These are phyloP conservation scores for Drosophila prosaltans DNA, from an alignment of 1,140 invertebrate genomes.

Conservation along the genomic window DNA sequence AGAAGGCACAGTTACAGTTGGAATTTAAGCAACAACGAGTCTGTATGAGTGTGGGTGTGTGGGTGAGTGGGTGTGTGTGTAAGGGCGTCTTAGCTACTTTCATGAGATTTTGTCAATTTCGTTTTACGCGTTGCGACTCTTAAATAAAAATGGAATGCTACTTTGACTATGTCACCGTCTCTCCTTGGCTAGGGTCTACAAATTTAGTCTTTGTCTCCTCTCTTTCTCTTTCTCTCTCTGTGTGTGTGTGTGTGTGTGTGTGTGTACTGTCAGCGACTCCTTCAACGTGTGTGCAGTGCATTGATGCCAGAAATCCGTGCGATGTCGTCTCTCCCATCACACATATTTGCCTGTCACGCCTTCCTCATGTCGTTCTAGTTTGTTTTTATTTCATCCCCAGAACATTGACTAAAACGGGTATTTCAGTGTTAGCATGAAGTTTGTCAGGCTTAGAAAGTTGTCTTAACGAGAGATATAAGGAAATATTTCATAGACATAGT, in stretches of 20 bases:
- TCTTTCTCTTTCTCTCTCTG: not conserved
- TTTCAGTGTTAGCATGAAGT: not conserved
- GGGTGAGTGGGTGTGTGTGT: too few species aligned
- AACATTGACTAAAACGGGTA: constrained; percentile 24
- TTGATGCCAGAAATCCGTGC: constrained; percentile 69
- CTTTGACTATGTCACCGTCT: constrained; percentile 7
- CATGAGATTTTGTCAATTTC: constrained; percentile 73
- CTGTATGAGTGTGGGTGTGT: too few species aligned
- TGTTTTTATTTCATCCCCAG: constrained; percentile 5
- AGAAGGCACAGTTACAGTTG: constrained; percentile 58
- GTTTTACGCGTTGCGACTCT: constrained; percentile 64
- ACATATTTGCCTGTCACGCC: constrained; percentile 60
- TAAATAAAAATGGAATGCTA: constrained; percentile 56
- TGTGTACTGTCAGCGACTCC: not conserved
- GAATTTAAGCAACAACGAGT: constrained; percentile 52
- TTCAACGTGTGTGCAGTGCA: constrained; percentile 42
- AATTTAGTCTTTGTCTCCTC: not conserved
- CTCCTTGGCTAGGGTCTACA: too few species aligned
- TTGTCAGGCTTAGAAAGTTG: not conserved
- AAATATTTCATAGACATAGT: too few species aligned
- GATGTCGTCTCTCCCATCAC: constrained; percentile 52
- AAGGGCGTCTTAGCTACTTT: constrained; percentile 53
- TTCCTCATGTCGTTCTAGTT: constrained; percentile 11
- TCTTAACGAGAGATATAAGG: too few species aligned
- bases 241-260: not conserved